These are phyloP conservation scores for Alcis repandata DNA, from an alignment of 2,888 invertebrate species.

Conservation along the genomic window DNA sequence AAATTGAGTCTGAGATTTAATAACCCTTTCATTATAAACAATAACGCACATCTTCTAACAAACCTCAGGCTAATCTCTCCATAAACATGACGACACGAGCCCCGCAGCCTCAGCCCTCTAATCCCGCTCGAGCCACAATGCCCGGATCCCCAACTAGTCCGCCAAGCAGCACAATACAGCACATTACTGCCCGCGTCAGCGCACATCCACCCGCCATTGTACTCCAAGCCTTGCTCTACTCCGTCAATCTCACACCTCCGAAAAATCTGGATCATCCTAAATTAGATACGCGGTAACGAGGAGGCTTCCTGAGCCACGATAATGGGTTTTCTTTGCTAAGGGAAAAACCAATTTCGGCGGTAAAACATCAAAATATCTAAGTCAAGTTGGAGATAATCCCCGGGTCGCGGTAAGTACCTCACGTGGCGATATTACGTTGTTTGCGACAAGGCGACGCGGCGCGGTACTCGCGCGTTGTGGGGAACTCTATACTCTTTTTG, in stretches of 20 bases:
- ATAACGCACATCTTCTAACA: constrained; percentile 2
- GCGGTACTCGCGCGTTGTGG: not conserved
- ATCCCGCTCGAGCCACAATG: constrained; percentile 48
- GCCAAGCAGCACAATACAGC: constrained; percentile 38
- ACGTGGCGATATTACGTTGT: constrained; percentile 68
- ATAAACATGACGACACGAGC: constrained; percentile 20
- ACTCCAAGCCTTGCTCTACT: constrained; percentile 62
- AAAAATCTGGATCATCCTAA: constrained; percentile 76
- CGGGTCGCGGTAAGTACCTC: constrained; percentile 68
- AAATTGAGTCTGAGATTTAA: no score
- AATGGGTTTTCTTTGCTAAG: constrained; percentile 75
- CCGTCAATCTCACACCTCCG: constrained; percentile 73
- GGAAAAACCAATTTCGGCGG: constrained; percentile 76
- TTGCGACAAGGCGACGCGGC: constrained; percentile 43
- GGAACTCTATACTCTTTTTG: no score
- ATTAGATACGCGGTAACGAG: constrained; percentile 76
- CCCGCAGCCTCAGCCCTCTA: constrained; percentile 37
- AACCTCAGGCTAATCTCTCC: constrained; percentile 14
- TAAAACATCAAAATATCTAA: constrained; percentile 79
- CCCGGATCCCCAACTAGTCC: constrained; percentile 45
- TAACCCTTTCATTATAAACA: not conserved
- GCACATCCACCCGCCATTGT: constrained; percentile 59
- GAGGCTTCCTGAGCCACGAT: constrained; percentile 63
- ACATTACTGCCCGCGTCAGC: constrained; percentile 50
- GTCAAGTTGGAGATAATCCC: constrained; percentile 75